Base-by-base conservation (phyloP, 1,140 invertebrate genomes). In the Tribolium madens region DNA sequence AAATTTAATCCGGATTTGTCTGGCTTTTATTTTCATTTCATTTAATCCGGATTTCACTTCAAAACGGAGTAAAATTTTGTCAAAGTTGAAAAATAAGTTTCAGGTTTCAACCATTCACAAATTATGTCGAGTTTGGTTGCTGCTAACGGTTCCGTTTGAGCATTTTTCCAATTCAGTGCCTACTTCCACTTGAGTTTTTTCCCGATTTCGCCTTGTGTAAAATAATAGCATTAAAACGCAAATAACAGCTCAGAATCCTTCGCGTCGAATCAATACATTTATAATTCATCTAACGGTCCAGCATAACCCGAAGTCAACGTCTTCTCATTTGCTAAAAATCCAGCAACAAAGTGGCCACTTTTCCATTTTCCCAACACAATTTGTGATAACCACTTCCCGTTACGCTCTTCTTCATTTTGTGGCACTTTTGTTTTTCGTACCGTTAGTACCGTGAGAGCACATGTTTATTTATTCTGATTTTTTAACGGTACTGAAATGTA, bases 391-490 rank as follows among this genome's bases (percentile, higher is more conserved):
- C 14, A 57, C 26, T 9, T 64, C 31, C 12, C 57, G 17, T 50
- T 50, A 64, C 10, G 14, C 18, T 10, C 10, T 33, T 33, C 57
- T 12, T 26, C 57, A 57, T 57, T 57, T 57, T 21, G 52, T 57
- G 15, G 52, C 52, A 64, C 47, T 71, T 48, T 48, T 72, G 46
- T 72, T 72, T 72, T 72, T 72, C 70, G 70, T 52, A 72, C 70
- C 26, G 70, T 72, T 72, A 72, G 47, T 12, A 72, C 46, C 70
- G 70, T 72, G 70, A 72, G 70, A 72, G 46, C 57, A 21, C 26
- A 64, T 33, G 52, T 15, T 64, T 64, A 64, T 64, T 64, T 13
- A 33, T 64, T 18, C 14, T 1, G 13, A 13, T 33, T 64, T 60
- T 64, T 64, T 64, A 64, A 64, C 57, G 57, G 57, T 21, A 64